Base-by-base conservation (phyloP, 2,888 invertebrate species). In the Luperina nickerlii region DNA sequence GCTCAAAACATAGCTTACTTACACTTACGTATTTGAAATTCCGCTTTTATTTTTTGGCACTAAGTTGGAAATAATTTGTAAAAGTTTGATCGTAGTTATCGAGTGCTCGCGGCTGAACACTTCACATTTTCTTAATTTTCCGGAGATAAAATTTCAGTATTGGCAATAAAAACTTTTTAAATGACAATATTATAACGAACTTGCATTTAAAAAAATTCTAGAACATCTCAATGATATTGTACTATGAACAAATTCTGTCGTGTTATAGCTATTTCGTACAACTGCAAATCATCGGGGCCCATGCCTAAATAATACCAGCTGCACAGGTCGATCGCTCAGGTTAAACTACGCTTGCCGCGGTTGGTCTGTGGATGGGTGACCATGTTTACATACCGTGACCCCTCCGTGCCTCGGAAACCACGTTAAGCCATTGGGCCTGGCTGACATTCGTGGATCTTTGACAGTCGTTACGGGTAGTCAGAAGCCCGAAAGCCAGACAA, bases 1-100 rank as follows among this genome's bases (percentile, higher is more conserved):
- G 60, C 74, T 84, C 69, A 54, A 68, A 65, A 72, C 68, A 66
- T 48, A 66, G 38, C 32, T n/a, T n/a, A n/a, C n/a, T n/a, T n/a
- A 15, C 65, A 54, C 65, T 45, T 73, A 70, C 70, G 57, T 70
- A 60, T 74, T 51, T 54, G 18, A 42, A 27, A 57, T 66, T 57
- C 24, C 9, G 9, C 18, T 18, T 20, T n/a, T 15, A 60, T 54
- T 65, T 62, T 62, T 57, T 54, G 8, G 8, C 13, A 42, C 9
- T 48, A 42, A 80, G 32, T 54, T 80, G 11, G 8, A 8, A 62
- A 62, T 66, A 15, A 69, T 72, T 63, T 65, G n/a, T 27, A 20
- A 18, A 84, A 66, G 7, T 65, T 65, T 32, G 9, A 57, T 83
- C 15, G n/a, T 24, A 20, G 24, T 48, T 27, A 51, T 18, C 6